Conservation (phyloP, 1,140 invertebrate species). For the Diprion similis region DNA sequence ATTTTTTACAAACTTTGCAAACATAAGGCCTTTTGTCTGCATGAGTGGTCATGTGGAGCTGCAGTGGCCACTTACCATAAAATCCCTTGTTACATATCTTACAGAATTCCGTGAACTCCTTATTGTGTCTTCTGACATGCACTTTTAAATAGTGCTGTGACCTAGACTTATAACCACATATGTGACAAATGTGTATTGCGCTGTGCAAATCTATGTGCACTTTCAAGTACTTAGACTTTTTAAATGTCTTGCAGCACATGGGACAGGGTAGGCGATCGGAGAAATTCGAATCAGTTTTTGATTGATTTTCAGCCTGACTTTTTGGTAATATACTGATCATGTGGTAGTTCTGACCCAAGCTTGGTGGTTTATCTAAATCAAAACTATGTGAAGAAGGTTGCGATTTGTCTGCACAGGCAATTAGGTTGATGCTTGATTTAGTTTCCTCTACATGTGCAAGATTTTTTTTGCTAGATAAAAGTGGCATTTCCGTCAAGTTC, state of each 20-base stretch:
- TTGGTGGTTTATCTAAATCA: too few species aligned
- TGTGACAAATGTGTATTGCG: constrained; percentile 39
- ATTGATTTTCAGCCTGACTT: constrained; percentile 71
- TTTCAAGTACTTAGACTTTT: constrained; percentile 45
- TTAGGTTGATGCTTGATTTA: too few species aligned
- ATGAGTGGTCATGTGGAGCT: constrained; percentile 46
- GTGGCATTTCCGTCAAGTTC: too few species aligned
- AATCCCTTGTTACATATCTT: constrained; percentile 77
- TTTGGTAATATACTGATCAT: background rate
- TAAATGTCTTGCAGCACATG: constrained; percentile 43
- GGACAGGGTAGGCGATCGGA: constrained; percentile 76
- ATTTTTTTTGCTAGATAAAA: too few species aligned
- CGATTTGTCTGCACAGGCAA: too few species aligned
- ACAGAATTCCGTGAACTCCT: constrained; percentile 61
- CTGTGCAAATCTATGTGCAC: constrained; percentile 42
- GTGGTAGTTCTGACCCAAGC: too few species aligned
- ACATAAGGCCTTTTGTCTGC: constrained; percentile 38
- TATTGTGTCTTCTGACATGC: constrained; percentile 47
- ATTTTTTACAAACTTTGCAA: constrained; percentile 62
- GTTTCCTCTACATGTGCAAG: too few species aligned
- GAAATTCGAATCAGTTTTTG: constrained; percentile 80
- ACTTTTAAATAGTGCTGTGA: constrained; percentile 44
- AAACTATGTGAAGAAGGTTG: too few species aligned
- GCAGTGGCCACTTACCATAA: constrained; percentile 64
- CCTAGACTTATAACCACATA: constrained; percentile 44